Base-by-base conservation (phyloP, 2,113 vertebrate genomes). In the Monopterus albus region DNA sequence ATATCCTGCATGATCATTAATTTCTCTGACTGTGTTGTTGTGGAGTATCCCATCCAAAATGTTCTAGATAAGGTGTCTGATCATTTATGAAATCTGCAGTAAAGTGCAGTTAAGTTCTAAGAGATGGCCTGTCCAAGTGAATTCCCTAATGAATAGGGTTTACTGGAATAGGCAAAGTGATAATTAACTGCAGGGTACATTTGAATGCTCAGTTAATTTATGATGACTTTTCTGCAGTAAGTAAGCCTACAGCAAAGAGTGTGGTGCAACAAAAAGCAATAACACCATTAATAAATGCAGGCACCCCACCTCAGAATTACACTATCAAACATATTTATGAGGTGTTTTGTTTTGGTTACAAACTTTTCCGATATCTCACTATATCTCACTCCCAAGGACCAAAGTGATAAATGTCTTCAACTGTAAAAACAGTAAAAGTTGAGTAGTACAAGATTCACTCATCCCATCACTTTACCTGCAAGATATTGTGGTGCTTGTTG, bases 251-350 rank as follows among this genome's bases (percentile, higher is more conserved):
- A 61, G 53, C 42, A 57, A 33, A 57, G 18, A 47, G 25, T 46
- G 43, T 62, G 61, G 45, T 49, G 55, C 38, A 66, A 12, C 39
- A 59, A 13, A 7, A 10, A 55, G 40, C 56, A 63, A 6, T 23
- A 15, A 21, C n/a, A 63, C 21, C 33, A 7, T 71, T 59, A 28
- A 18, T 29, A 20, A 62, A 71, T 42, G 14, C 31, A 28, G 28
- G 1, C 15, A 42, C 18, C 35, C 1, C 12, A 20, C 4, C 39
- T 64, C 28, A 43, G 4, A 53, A 29, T 28, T 20, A n/a, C 5
- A 29, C 14, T 21, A 21, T 35, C 28, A 43, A 55, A 65, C 23
- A 40, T 23, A 25, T 57, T 40, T 7, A 42, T 49, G 15, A 2
- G 13, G 21, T 39, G 17, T 55, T 21, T 21, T 46, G 20, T 40